Base-by-base conservation (phyloP, 2,888 invertebrate species). In the Andrena bucephala region DNA sequence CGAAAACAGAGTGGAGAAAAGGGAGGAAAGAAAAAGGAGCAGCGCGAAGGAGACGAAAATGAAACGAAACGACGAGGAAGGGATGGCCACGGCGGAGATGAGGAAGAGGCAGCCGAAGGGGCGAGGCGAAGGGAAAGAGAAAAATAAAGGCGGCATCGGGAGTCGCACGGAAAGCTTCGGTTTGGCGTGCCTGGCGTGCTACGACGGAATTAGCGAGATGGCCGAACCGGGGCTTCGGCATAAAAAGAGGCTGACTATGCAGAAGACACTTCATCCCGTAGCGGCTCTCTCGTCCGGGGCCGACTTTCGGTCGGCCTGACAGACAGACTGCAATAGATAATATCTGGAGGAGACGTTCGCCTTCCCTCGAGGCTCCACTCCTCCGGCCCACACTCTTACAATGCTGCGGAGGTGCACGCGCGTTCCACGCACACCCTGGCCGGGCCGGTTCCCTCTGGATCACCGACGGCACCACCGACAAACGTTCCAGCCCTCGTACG, bases 301-400 rank as follows among this genome's bases (percentile, higher is more conserved):
- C 78, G 84, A 88, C 81, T 90, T 89, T 89, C 86, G 86, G 84
- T 79, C 83, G 72, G 87, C 80, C 90, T 90, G 93, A 92, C 91
- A 92, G 90, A 87, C 84, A 88, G 86, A 88, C 88, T 91, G 90
- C 91, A 88, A 92, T 91, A 92, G 92, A 93, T 92, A 92, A 91
- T 89, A 92, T 92, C 91, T 92, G 82, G 72, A 89, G 42, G 89
- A 90, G 89, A 89, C 87, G 87, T 88, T 89, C 86, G 76, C 74
- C 75, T 90, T 85, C 85, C 74, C 85, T 77, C 82, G 52, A 27
- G 57, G 65, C 69, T 74, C 77, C 57, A 66, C 82, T 78, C 68
- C 65, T 65, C 50, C 75, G 31, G 31, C 82, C 68, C 74, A 72
- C 76, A 70, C 71, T 31, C 60, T 50, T 68, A 82, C 75, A 65